Evolutionary conservation across 2,113 vertebrate species (phyloP), one percentile per base, ranked within the genome.

Genomic region (Perognathus longimembris): DNA sequence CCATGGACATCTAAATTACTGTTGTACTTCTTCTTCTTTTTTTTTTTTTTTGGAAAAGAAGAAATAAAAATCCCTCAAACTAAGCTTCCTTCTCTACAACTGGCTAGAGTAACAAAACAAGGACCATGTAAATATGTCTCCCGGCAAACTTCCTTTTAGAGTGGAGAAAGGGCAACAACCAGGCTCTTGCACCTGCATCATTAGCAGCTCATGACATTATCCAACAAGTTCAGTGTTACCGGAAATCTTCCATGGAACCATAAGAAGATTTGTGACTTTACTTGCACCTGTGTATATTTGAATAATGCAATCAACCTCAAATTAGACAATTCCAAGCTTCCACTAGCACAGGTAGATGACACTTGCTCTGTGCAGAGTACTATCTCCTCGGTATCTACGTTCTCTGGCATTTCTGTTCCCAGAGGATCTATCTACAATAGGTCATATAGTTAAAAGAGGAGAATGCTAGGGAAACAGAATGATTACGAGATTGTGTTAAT

Each of bases 271-370:
- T 82, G 34, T 7, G 59, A 45, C 78, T 85, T 36, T 66, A 93
- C 89, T 77, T 77, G n/a, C 77, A 93, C 82, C 82, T 95, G 70
- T 88, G n/a, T 28, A 0, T 34, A 94, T 61, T 94, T 95, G 50
- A 79, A n/a, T 79, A 89, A 92, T 71, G 70, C 40, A 92, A 67
- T 92, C 76, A 81, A 14, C 50, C 57, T 88, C 42, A 54, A 89
- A 82, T 93, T 69, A 91, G 36, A 82, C 73, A 88, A 79, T 88
- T 67, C 15, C 34, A 84, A 42, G 63, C 2, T 81, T 89, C 17
- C n/a, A 32, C 81, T 4, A 50, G 17, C 45, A 91, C 24, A 87
- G 24, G 71, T 86, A 80, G 63, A 38, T 73, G 22, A 26, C 20
- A 74, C 5, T 66, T 81, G 10, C 0, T 21, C 4, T 64, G 21